A percentile compares a stretch with the other conserved stretches of the same genome.
These are phyloP conservation scores for Subanguina moxae DNA, from an alignment of 1,140 invertebrate genomes.

Conservation along the genomic window DNA sequence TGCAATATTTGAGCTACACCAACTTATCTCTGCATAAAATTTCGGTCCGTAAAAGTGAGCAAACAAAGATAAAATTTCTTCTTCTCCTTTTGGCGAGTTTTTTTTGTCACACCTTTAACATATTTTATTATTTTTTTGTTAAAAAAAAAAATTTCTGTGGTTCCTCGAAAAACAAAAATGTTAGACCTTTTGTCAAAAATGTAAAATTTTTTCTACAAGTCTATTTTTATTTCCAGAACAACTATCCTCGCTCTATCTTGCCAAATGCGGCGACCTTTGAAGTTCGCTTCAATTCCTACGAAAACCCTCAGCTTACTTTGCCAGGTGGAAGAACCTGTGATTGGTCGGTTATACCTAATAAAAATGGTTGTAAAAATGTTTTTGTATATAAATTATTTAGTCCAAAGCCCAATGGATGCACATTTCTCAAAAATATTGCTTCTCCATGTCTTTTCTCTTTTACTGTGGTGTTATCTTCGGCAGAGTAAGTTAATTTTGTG, in stretches of 20 bases:
- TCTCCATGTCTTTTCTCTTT: constrained; percentile 5
- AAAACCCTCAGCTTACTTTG: not conserved
- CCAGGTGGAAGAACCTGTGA: not conserved
- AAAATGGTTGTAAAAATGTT: not conserved
- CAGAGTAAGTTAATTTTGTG: not conserved
- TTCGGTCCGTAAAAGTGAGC: no score
- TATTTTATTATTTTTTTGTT: no score
- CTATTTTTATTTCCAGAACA: not conserved
- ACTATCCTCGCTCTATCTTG: not conserved
- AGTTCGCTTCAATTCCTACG: not conserved
- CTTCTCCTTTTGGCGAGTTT: no score
- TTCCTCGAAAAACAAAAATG: no score
- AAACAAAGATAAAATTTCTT: no score
- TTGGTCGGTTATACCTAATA: not conserved
- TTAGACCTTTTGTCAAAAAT: no score
- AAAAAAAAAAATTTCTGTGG: no score
- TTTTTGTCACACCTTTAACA: no score
- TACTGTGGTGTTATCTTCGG: not conserved
- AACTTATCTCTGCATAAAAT: no score
- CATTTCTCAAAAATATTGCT: not conserved
- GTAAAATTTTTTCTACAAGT: not conserved
- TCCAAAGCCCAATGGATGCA: not conserved
- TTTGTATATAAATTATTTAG: not conserved
- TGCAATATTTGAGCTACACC: no score
- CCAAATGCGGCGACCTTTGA: not conserved